Conservation (phyloP, 1,140 invertebrate genomes). For the Camponotus vicinus region DNA sequence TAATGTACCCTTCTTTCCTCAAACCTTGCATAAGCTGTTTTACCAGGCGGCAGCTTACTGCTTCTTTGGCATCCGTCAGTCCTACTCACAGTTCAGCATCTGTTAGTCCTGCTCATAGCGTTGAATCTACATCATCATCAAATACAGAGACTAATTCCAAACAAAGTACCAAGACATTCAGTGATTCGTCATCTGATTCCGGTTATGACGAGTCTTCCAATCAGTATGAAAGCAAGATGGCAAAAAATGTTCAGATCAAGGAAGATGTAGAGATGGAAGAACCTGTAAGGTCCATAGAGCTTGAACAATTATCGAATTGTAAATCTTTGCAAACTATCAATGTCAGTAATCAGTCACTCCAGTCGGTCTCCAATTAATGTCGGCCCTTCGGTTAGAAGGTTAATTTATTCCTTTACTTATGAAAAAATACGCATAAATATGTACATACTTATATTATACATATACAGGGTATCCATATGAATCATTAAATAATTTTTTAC, state of each 20-base stretch:
- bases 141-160: conserved; percentile 75
- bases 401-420: conserved; percentile 83
- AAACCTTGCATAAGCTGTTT: conserved; percentile 87
- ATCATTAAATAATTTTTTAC: conserved; percentile 16
- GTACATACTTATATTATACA: conserved; percentile 63
- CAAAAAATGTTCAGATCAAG: conserved; percentile 72
- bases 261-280: conserved; percentile 70
- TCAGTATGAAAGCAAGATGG: conserved; percentile 79
- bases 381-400: conserved; percentile 79
- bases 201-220: conserved; percentile 89
- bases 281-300: conserved; percentile 75
- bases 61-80: conserved; percentile 81
- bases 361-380: conserved; percentile 85
- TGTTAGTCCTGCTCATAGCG: conserved; percentile 81
- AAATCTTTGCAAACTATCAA: conserved; percentile 83
- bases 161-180: conserved; percentile 84
- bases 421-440: conserved; percentile 68
- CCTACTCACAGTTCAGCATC: conserved; percentile 82
- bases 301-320: conserved; percentile 77
- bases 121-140: conserved; percentile 74
- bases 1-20: conserved; percentile 88
- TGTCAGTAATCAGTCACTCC: conserved; percentile 82
- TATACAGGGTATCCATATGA: conserved; percentile 34
- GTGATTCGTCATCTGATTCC: conserved; percentile 88
- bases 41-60: conserved; percentile 65